Base-by-base conservation (phyloP, 2,888 invertebrate species). In the Cataglyphis albicans region DNA sequence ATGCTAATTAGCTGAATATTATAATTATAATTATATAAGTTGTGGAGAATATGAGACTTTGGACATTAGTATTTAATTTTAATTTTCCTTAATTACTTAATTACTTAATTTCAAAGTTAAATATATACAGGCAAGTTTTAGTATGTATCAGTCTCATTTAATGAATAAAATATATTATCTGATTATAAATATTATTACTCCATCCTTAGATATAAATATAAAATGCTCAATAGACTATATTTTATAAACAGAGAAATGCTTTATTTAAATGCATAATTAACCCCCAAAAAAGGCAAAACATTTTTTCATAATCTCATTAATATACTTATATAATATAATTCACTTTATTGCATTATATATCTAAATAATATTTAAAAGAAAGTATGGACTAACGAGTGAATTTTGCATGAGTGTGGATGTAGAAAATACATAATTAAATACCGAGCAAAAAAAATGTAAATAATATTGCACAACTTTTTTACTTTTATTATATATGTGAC, bases 401-500 rank as follows among this genome's bases (percentile, higher is more conserved):
- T 25, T 52, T 78, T 80, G 72, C 72, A 80, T 61, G 72, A 70
- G 78, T 70, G 72, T 80, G 78, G 78, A 70, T 80, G 72, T 80
- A 70, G 35, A 70, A 70, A 35, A 35, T 55, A 38, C 3, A 68
- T n/a, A n/a, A n/a, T n/a, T 68, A 70, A 57, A 41, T 44, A 38
- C 12, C 10, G 52, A 38, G n/a, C 2, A 7, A 75, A 75, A 76
- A 44, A 59, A 57, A 61, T 48, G 72, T 70, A 35, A 80, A 59
- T 76, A 82, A 76, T 52, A 78, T 32, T 63, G 25, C 7, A 7
- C 48, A 78, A 52, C 25, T 57, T 59, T 12, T 57, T 48, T 80
- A 82, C 10, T 80, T 61, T 80, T 52, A n/a, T 82, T 52, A 35
- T 32, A 32, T 32, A 32, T 32, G 6, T 65, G 21, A 12, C 29